Evolutionary conservation across 2,113 vertebrate species (phyloP), one percentile per base, ranked within the genome.

Genomic region (Clarias batrachus): DNA sequence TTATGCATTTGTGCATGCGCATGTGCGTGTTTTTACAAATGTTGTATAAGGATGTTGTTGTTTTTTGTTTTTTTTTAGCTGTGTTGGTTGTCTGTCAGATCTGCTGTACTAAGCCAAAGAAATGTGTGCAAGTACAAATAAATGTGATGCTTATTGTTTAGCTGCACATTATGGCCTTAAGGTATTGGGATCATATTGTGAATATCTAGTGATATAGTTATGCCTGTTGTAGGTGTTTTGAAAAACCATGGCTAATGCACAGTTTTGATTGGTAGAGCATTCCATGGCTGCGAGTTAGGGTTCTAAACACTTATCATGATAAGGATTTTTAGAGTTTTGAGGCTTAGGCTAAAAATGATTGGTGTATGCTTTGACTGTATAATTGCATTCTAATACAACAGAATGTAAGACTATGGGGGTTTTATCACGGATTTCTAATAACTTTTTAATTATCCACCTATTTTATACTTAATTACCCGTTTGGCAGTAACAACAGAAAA

Each of bases 1-100:
- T 73, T 77, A 9, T 85, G 71, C 71, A 30, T 84, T 56, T 11
- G 19, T 85, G 84, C 48, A 30, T 85, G 73, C 66, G 84, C 60
- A 33, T 78, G 48, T 78, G 37, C 12, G 73, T 78, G 83, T 85
- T 63, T 33, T 68, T 25, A 23, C 25, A 62, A 37, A 41, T 37
- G 78, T 13, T 62, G 37, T 66, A 62, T 57, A 41, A 54, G 80
- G 16, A 23, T 17, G 48, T 59, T 33, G 10, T 33, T 17, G 48
- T 59, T 33, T 19, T 33, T 79, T 73, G 19, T 59, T 16, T 19
- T 41, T 73, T 37, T 0, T 41, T 4, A 12, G 41, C 41, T 76
- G 73, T 76, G 41, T 52, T 62, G 77, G n/a, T 79, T 54, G 54
- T 19, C 33, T 37, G 37, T 80, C 16, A 33, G 0, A 37, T 37